These are phyloP conservation scores for Drosophila ezoana DNA, from an alignment of 2,888 invertebrate genomes.

Conservation along the genomic window DNA sequence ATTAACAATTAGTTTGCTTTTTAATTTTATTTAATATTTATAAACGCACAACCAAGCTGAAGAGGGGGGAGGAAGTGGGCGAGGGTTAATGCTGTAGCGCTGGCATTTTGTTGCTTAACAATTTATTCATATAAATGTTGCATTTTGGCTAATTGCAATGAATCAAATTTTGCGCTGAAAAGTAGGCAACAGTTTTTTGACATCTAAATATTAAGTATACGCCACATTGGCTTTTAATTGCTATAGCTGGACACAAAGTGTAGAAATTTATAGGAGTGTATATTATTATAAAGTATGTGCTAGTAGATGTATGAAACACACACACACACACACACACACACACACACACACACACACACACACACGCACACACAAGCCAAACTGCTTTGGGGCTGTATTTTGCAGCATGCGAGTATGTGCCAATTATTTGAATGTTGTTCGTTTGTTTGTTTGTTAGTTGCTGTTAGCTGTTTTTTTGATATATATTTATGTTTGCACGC, in stretches of 20 bases:
- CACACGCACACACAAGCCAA: slow-evolving; percentile 3
- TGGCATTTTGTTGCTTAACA: background rate
- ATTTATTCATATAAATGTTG: slow-evolving; percentile 6
- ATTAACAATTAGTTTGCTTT: slow-evolving; percentile 75
- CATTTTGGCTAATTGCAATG: slow-evolving; percentile 18
- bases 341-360: slow-evolving; percentile 7
- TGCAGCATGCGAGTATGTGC: slow-evolving; percentile 24
- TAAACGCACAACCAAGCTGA: slow-evolving; percentile 33
- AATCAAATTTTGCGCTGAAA: slow-evolving; percentile 1
- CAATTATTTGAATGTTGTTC: slow-evolving; percentile 44
- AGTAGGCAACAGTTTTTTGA: slow-evolving; percentile 18
- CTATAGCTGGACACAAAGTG: background rate
- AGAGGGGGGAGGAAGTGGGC: background rate
- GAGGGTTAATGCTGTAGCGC: background rate
- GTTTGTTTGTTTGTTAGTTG: slow-evolving; percentile 36
- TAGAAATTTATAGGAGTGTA: background rate
- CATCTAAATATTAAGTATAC: slow-evolving; percentile 13
- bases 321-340: slow-evolving; percentile 5
- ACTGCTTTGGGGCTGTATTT: slow-evolving; percentile 18
- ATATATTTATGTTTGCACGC: slow-evolving; percentile 76
- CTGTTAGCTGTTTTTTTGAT: slow-evolving; percentile 55
- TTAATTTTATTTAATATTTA: slow-evolving; percentile 77
- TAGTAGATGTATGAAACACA: slow-evolving; percentile 1
- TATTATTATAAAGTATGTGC: background rate
- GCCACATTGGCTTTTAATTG: slow-evolving; percentile 19